Conservation (phyloP, 2,797 vertebrate genomes). For the Pyrrhura leucotis region DNA sequence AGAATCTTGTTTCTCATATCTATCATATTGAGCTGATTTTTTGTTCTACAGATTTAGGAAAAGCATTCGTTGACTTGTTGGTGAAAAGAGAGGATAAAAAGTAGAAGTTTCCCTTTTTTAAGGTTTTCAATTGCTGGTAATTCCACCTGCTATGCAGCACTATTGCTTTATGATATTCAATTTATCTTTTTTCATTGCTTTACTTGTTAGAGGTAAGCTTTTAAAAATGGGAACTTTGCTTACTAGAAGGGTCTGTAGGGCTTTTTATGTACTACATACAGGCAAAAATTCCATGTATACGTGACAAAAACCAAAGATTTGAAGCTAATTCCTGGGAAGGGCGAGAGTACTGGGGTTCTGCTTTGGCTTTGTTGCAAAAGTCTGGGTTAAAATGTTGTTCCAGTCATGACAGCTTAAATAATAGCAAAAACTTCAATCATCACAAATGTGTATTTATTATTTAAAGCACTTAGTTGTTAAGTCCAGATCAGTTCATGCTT, state of each 20-base stretch:
- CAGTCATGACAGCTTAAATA: background rate
- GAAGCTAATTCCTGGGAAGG: background rate
- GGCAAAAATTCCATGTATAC: background rate
- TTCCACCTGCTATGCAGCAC: background rate
- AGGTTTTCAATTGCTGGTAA: background rate
- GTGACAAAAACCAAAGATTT: background rate
- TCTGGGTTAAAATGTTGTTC: background rate
- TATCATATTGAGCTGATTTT: background rate
- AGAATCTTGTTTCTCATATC: background rate
- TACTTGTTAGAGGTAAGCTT: background rate
- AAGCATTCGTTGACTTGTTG: background rate
- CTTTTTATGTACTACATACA: background rate
- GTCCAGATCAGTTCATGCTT: background rate
- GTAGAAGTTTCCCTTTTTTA: background rate
- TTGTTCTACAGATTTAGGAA: background rate
- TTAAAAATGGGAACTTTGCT: background rate
- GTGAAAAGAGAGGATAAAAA: background rate
- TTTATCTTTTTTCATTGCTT: background rate
- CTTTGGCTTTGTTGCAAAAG: background rate
- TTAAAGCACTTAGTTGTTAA: background rate
- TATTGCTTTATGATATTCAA: background rate
- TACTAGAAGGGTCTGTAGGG: background rate
- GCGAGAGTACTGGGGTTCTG: background rate
- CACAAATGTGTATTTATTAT: background rate
- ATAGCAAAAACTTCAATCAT: background rate